Conservation (phyloP, 2,888 invertebrate species). For the Pseudeuparius sepicola region DNA sequence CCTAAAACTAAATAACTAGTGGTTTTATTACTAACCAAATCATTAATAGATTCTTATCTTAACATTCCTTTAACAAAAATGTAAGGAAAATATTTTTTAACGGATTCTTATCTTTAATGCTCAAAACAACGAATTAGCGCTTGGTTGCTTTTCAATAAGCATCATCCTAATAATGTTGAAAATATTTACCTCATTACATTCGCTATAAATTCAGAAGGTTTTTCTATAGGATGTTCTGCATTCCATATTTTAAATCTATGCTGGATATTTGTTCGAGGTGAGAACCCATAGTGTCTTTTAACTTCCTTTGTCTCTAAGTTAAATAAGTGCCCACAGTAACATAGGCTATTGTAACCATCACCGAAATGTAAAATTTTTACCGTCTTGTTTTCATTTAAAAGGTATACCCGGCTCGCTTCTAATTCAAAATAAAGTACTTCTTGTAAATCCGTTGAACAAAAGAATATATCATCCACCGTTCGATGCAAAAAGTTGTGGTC, state of each 20-base stretch:
- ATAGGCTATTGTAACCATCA: constrained; percentile 10
- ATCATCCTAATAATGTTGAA: too few species aligned
- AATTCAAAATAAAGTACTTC: constrained; percentile 13
- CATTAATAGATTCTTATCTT: too few species aligned
- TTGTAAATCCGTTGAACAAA: constrained; percentile 8
- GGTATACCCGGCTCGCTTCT: constrained; percentile 4
- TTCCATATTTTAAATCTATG: constrained; percentile 18
- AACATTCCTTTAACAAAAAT: too few species aligned
- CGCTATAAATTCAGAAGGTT: constrained; percentile 9
- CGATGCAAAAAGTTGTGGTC: too few species aligned
- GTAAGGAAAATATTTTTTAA: too few species aligned
- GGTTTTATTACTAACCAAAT: too few species aligned
- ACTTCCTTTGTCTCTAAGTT: constrained; percentile 14
- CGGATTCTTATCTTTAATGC: too few species aligned
- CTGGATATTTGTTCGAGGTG: constrained; percentile 12
- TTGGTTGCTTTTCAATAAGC: too few species aligned
- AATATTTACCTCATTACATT: constrained; percentile 17
- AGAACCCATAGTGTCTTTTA: constrained; percentile 11
- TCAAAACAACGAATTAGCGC: too few species aligned
- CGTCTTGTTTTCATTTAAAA: constrained; percentile 15
- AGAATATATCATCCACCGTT: constrained; percentile 17
- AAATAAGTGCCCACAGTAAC: constrained; percentile 17
- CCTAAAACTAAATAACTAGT: too few species aligned
- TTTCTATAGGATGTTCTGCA: neutral
- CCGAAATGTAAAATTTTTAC: constrained; percentile 3